Percentiles rank a stretch among this genome's conserved stretches.
phyloP scores from a whole-genome alignment of 2,797 vertebrate genomes.

The Scleropages formosus region DNA sequence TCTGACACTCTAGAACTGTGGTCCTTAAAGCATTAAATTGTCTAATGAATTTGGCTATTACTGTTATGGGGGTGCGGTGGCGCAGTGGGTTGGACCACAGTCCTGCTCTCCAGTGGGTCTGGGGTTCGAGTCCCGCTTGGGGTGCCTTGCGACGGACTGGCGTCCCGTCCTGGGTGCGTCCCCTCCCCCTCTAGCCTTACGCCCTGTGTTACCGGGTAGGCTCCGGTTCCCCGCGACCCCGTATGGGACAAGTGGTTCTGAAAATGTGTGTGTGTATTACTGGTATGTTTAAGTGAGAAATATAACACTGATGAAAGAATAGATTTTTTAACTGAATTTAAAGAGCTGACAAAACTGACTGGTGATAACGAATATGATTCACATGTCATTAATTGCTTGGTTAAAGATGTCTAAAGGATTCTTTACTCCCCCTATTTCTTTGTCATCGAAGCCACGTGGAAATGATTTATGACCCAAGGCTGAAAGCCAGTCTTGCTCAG shows the following conservation, averaged over 20 bases:
- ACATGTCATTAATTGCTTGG: slow-evolving; percentile 11
- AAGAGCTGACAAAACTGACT: too few relatives aligned
- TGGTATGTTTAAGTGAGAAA: neutral
- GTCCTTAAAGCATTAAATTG: slow-evolving; percentile 6
- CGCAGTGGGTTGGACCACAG: too few relatives aligned
- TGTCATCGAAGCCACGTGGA: neutral
- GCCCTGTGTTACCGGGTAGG: too few relatives aligned
- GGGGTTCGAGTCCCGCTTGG: too few relatives aligned
- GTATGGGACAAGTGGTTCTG: too few relatives aligned
- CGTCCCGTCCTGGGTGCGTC: too few relatives aligned
- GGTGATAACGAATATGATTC: slow-evolving; percentile 7
- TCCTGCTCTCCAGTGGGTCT: too few relatives aligned
- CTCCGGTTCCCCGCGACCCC: too few relatives aligned
- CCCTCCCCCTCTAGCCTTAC: too few relatives aligned
- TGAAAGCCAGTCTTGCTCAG: neutral
- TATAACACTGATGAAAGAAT: neutral
- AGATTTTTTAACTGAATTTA: neutral
- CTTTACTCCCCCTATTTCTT: neutral
- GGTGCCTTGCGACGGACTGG: too few relatives aligned
- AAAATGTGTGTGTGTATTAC: too few relatives aligned
- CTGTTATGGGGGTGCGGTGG: too few relatives aligned
- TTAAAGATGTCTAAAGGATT: neutral
- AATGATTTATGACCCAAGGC: neutral
- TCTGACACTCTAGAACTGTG: neutral
- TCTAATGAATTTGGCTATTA: neutral